These are phyloP conservation scores for Coluber constrictor DNA, from an alignment of 2,797 vertebrate species.

Conservation along the genomic window DNA sequence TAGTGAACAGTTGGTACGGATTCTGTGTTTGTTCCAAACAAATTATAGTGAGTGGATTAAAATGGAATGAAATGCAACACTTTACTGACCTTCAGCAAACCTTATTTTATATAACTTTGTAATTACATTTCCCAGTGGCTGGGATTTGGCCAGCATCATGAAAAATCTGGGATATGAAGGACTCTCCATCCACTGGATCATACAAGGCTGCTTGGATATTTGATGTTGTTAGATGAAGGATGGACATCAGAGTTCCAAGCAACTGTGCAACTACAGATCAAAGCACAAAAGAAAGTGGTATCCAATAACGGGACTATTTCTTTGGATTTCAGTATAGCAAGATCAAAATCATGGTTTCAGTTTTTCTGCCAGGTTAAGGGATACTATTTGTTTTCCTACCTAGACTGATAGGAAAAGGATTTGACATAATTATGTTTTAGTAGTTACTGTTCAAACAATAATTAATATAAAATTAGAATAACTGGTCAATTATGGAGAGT, in stretches of 20 bases:
- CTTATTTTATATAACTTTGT: conserved; percentile 19
- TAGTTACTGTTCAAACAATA: neutral
- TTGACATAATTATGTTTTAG: neutral
- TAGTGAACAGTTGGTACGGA: neutral
- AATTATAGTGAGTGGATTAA: conserved; percentile 12
- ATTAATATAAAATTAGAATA: neutral
- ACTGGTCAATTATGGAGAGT: neutral
- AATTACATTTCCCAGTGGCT: conserved; percentile 4
- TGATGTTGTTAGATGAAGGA: no score
- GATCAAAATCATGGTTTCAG: neutral
- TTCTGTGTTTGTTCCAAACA: neutral
- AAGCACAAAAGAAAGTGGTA: neutral
- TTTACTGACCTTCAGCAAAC: conserved; percentile 6
- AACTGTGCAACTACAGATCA: neutral
- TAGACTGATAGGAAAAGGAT: neutral
- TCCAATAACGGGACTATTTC: neutral
- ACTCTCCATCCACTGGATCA: neutral
- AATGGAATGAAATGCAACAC: conserved; percentile 4
- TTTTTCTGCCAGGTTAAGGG: neutral
- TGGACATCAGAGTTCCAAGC: neutral
- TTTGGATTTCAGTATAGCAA: neutral
- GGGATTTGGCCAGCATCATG: neutral
- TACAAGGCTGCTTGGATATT: neutral
- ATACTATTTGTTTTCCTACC: neutral
- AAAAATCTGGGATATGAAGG: neutral